Base-by-base conservation (phyloP, 2,113 vertebrate species). In the Hyla sarda region DNA sequence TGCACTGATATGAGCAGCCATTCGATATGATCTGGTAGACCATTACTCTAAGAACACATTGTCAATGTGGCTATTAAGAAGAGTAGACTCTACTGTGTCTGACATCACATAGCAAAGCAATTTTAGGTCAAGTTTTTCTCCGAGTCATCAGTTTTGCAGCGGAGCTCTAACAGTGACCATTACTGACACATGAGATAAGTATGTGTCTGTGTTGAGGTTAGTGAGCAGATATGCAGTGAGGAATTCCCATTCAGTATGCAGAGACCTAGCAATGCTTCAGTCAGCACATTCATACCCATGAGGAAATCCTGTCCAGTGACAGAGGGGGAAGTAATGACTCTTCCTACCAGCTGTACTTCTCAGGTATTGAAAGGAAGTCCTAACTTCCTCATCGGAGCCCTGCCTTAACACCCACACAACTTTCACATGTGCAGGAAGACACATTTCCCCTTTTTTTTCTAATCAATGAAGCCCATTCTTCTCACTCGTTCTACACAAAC, bases 291-390 rank as follows among this genome's bases (percentile, higher is more conserved):
- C 91, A 88, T 89, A 90, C 93, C 90, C 88, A 89, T 91, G 90
- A 95, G 95, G 95, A 96, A 94, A 95, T 95, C 95, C 95, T 95
- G 95, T 91, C 88, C 92, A 88, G 88, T 92, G 93, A 93, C 91
- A 91, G 93, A 85, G 90, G 88, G 90, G 94, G 93, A 95, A 95
- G 93, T 95, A 93, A 93, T 95, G 93, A 95, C 93, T 95, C 94
- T 95, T 96, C 95, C 94, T 95, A 88, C 88, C 94, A 95, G 93
- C 94, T 95, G 94, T 92, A 93, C 91, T 88, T 90, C 90, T 92
- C 93, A 94, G 93, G 93, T 92, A 92, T 92, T 92, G 92, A 92
- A 92, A 93, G 93, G 92, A 93, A 93, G 91, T 87, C 90, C 85
- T 90, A 88, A 86, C 93, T 95, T 95, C 94, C 94, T 93, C 1